These are phyloP conservation scores for Drosophila pegasa DNA, from an alignment of 2,888 invertebrate genomes.

Conservation along the genomic window DNA sequence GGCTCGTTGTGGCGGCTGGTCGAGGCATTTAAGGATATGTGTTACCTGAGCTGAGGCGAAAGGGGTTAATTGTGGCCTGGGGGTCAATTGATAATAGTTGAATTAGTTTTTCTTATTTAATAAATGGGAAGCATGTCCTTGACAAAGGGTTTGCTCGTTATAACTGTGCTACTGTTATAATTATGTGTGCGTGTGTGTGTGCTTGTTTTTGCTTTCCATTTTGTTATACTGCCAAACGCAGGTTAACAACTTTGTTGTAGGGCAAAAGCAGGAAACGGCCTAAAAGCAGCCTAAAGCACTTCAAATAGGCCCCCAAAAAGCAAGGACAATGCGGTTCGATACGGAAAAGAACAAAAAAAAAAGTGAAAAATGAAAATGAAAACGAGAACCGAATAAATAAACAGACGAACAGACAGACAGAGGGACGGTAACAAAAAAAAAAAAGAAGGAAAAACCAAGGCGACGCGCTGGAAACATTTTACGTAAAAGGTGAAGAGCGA, in stretches of 20 bases:
- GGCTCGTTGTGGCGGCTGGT: slow-evolving; percentile 9
- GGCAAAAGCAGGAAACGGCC: slow-evolving; percentile 57
- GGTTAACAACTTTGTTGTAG: slow-evolving; percentile 74
- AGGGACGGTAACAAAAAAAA: slow-evolving; percentile 2
- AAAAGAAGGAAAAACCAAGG: slow-evolving; percentile 40
- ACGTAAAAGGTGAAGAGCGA: not conserved
- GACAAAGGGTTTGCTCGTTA: slow-evolving; percentile 26
- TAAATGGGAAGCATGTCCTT: slow-evolving; percentile 2
- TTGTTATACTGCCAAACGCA: slow-evolving; percentile 64
- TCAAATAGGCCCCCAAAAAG: slow-evolving; percentile 20
- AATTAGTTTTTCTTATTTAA: not conserved
- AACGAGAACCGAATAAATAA: slow-evolving; percentile 64
- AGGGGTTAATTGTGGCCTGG: slow-evolving; percentile 16
- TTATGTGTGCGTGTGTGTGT: slow-evolving; percentile 9
- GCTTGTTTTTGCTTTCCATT: slow-evolving; percentile 3
- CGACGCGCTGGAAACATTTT: slow-evolving; percentile 29
- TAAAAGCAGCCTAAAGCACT: slow-evolving; percentile 58
- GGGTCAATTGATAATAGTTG: slow-evolving; percentile 4
- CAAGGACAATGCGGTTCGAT: slow-evolving; percentile 54
- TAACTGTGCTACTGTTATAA: slow-evolving; percentile 18
- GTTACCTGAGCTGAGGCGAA: not conserved
- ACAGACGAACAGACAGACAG: slow-evolving; percentile 44
- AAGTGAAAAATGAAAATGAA: slow-evolving; percentile 14
- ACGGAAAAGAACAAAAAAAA: slow-evolving; percentile 10
- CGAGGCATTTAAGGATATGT: slow-evolving; percentile 6